Conservation (phyloP, 2,888 invertebrate genomes). For the Stramonita haemastoma region DNA sequence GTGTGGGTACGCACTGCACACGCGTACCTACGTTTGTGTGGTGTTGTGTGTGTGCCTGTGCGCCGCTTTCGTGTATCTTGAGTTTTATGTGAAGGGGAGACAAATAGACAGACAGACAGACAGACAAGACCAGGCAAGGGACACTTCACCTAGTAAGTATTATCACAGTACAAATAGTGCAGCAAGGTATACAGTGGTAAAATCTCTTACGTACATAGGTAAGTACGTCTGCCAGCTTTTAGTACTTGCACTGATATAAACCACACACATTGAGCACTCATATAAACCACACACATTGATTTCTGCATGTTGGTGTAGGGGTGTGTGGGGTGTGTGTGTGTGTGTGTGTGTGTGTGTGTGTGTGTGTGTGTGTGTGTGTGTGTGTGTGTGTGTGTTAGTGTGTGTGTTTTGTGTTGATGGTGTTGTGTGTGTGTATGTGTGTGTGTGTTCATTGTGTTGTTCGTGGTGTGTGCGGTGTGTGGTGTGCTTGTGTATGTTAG, state of each 20-base stretch:
- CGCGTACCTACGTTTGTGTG: background rate
- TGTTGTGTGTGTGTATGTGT: background rate
- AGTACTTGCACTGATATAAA: background rate
- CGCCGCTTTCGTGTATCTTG: no score
- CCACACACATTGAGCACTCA: background rate
- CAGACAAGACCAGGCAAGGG: background rate
- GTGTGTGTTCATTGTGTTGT: background rate
- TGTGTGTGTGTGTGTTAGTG: background rate
- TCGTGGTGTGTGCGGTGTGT: background rate
- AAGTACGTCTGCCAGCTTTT: no score
- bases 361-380: background rate
- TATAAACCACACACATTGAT: background rate
- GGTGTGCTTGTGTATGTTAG: background rate
- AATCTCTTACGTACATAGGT: no score
- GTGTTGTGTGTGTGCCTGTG: background rate
- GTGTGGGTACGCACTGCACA: background rate
- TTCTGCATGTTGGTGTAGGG: background rate
- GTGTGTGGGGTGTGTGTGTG: background rate
- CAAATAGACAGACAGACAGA: background rate
- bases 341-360: conserved; percentile 12
- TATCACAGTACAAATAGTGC: no score
- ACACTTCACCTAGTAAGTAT: background rate
- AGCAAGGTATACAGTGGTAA: no score
- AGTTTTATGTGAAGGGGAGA: background rate
- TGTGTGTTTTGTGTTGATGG: background rate